Percentiles rank a stretch among this genome's conserved stretches.
Evolutionary conservation across 2,113 vertebrate species (phyloP).

Genomic region (Chamaetylas fuelleborni): DNA sequence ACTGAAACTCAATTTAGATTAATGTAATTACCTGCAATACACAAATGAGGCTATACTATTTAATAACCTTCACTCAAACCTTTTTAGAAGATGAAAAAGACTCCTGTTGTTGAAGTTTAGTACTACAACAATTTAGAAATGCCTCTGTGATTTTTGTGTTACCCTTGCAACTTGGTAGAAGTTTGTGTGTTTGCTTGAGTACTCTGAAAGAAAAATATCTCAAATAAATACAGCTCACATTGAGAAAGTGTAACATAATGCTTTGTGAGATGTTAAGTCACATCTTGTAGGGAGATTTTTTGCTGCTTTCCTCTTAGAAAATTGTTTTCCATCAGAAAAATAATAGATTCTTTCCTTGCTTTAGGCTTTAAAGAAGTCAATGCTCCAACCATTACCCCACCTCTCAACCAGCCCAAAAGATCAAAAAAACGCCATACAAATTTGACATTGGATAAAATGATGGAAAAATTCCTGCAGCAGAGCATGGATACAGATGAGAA

Average conservation of each 20-base stretch:
- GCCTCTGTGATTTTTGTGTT: not conserved
- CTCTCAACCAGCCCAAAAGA: conserved; percentile 74
- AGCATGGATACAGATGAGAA: conserved; percentile 84
- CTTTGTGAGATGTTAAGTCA: not conserved
- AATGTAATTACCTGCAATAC: conserved; percentile 57
- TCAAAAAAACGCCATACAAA: conserved; percentile 79
- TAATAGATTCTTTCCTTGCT: conserved; percentile 25
- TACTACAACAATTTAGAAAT: conserved; percentile 3
- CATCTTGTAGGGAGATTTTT: not conserved
- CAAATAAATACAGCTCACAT: not conserved
- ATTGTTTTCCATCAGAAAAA: not conserved
- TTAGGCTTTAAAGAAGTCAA: conserved; percentile 69
- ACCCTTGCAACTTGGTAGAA: not conserved
- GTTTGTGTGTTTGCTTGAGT: not conserved
- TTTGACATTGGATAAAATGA: conserved; percentile 85
- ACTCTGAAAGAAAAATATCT: not conserved
- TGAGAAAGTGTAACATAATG: not conserved
- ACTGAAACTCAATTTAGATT: conserved; percentile 59
- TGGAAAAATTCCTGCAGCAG: conserved; percentile 90
- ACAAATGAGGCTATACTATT: conserved; percentile 37
- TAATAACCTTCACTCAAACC: conserved; percentile 47
- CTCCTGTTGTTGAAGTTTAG: conserved; percentile 47
- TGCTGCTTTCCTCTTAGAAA: not conserved
- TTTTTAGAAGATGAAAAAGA: conserved; percentile 38
- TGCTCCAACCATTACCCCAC: conserved; percentile 64